A percentile compares a stretch with the other conserved stretches of the same genome.
These are phyloP conservation scores for Coenonympha arcania DNA, from an alignment of 2,888 invertebrate species.

Conservation along the genomic window DNA sequence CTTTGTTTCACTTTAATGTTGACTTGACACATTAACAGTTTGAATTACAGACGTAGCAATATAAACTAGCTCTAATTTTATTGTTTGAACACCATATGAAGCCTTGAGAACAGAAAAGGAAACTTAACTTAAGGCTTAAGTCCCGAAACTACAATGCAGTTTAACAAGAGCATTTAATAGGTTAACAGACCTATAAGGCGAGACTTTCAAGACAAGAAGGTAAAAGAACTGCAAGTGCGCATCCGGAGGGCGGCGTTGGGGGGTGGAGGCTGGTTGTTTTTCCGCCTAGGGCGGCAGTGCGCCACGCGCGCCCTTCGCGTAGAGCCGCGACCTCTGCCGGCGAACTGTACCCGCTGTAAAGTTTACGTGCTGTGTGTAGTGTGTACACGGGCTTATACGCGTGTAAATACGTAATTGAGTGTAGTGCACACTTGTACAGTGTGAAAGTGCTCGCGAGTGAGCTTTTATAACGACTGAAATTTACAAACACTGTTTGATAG, in stretches of 20 bases:
- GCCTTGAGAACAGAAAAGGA: background rate
- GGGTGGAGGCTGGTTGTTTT: conserved; percentile 64
- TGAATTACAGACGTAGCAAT: too few relatives aligned
- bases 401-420: conserved; percentile 24
- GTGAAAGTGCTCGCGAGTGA: conserved; percentile 21
- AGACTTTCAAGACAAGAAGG: conserved; percentile 41
- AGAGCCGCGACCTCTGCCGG: conserved; percentile 26
- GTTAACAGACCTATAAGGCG: conserved; percentile 33
- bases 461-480: conserved; percentile 15
- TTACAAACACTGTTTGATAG: conserved; percentile 4
- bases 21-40: too few relatives aligned
- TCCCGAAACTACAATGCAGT: conserved; percentile 10
- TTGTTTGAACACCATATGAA: background rate
- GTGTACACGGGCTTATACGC: conserved; percentile 25
- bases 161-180: conserved; percentile 27
- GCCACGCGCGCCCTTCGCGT: conserved; percentile 44
- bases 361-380: conserved; percentile 27
- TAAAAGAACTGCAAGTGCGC: conserved; percentile 60
- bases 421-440: conserved; percentile 24
- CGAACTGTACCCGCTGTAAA: conserved; percentile 7
- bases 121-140: conserved; percentile 1
- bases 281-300: conserved; percentile 59
- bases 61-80: too few relatives aligned
- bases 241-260: conserved; percentile 40
- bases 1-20: too few relatives aligned